These are phyloP conservation scores for Lasioglossum morio DNA, from an alignment of 2,888 invertebrate species.

Conservation along the genomic window DNA sequence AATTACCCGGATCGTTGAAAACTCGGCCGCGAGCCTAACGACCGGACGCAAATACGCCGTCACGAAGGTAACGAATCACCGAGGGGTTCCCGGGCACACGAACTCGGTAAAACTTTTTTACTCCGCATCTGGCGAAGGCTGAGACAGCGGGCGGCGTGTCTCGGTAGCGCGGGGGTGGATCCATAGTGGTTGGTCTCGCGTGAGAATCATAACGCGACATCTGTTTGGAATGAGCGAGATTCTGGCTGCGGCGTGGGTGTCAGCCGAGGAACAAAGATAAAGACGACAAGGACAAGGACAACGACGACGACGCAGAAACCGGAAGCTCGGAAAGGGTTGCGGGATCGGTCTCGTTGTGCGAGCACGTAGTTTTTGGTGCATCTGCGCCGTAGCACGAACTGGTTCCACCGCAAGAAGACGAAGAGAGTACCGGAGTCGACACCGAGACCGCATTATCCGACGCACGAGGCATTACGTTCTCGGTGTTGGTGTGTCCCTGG, in stretches of 20 bases:
- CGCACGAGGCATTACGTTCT: constrained; percentile 58
- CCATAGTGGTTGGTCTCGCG: constrained; percentile 71
- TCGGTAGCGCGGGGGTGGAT: constrained; percentile 14
- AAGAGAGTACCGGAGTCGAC: constrained; percentile 66
- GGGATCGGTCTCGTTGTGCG: constrained; percentile 20
- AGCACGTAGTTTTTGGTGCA: constrained; percentile 69
- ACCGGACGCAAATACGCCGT: constrained; percentile 1
- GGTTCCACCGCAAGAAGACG: constrained; percentile 72
- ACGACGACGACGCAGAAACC: neutral
- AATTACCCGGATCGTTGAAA: constrained; percentile 24
- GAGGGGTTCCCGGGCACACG: constrained; percentile 17
- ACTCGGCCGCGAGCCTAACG: neutral
- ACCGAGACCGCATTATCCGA: constrained; percentile 73
- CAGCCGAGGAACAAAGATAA: constrained; percentile 24
- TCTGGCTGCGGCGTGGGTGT: constrained; percentile 12
- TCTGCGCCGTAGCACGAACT: constrained; percentile 43
- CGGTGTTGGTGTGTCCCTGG: constrained; percentile 22
- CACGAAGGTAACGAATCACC: constrained; percentile 20
- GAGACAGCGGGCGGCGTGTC: constrained; percentile 34
- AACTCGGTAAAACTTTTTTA: constrained; percentile 67
- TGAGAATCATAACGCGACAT: constrained; percentile 78
- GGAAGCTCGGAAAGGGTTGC: neutral
- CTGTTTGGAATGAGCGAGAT: constrained; percentile 77
- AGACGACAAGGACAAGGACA: constrained; percentile 27
- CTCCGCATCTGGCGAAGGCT: constrained; percentile 70